Conservation (phyloP, 64 coral and sea anemone species). For the Stichodactyla mertensii region DNA sequence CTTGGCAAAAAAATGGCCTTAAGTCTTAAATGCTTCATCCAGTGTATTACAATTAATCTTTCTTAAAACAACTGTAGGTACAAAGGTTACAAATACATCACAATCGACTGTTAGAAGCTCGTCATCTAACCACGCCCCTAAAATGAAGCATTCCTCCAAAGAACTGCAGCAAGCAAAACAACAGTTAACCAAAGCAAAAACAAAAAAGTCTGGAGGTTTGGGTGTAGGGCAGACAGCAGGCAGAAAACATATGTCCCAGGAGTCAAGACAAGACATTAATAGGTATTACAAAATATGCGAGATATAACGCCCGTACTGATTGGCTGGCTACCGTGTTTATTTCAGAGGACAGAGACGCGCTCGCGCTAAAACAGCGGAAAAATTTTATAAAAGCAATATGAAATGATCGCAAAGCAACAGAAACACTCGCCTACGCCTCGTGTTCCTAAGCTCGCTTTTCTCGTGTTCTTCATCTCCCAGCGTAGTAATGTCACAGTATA, state of each 20-base stretch:
- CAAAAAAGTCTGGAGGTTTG: constrained; percentile 29
- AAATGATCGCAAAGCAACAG: too few species aligned
- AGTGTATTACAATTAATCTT: neutral
- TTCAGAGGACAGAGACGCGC: too few species aligned
- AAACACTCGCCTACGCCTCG: too few species aligned
- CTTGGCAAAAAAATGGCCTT: too few species aligned
- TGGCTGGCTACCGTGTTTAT: too few species aligned
- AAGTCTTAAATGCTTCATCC: too few species aligned
- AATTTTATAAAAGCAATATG: too few species aligned
- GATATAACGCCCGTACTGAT: too few species aligned
- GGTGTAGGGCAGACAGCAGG: constrained; percentile 8
- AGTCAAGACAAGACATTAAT: constrained; percentile 79
- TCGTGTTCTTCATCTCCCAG: too few species aligned
- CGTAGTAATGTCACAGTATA: too few species aligned
- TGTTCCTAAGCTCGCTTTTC: too few species aligned
- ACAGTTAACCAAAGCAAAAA: constrained; percentile 63
- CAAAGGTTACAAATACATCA: neutral
- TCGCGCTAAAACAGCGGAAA: too few species aligned
- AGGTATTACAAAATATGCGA: constrained; percentile 22
- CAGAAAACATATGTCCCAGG: constrained; percentile 61
- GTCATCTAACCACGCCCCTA: constrained; percentile 36
- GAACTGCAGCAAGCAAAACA: constrained; percentile 72
- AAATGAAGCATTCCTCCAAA: constrained; percentile 91
- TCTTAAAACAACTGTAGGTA: neutral
- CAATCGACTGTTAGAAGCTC: neutral